Base-by-base conservation (phyloP, 2,113 vertebrate species). In the Pangasianodon gigas region DNA sequence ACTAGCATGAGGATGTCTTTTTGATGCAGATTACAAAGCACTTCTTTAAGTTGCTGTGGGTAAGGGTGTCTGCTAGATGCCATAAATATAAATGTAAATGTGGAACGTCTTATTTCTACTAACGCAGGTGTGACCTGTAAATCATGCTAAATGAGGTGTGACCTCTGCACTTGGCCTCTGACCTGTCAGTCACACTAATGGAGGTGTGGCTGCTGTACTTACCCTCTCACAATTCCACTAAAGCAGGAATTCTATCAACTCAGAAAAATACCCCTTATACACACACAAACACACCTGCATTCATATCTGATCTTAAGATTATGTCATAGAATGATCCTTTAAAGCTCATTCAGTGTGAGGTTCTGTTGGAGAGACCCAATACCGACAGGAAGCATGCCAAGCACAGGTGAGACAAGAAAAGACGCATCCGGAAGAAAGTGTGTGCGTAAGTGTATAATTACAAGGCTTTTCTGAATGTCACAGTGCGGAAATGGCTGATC, bases 401-500 rank as follows among this genome's bases (percentile, higher is more conserved):
- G 29, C 26, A 69, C 85, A 71, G 85, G 84, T 85, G 84, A 65
- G 58, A 85, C 58, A 67, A 85, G 84, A 85, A 85, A 85, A 67
- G 26, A 65, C 2, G 6, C 58, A 65, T 65, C 83, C 37, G 67
- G 62, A 52, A 54, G 48, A 71, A 69, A 54, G 51, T 75, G 85
- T 75, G 67, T 74, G 86, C 5, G 21, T 74, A 58, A 37, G 67
- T 77, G 52, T 37, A 46, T 67, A n/a, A 48, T 89, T 84, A 85
- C 82, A 85, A 89, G 84, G 41, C 83, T 62, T 71, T 84, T 89
- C 67, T 41, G 67, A 89, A 84, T 84, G 88, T 46, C 65, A 89
- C 67, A 48, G 46, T 51, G 48, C 18, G 51, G 67, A 74, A 75
- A 75, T 6, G 52, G 54, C 67, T 46, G 82, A 89, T 75, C 67